Evolutionary conservation across 1,140 invertebrate species (phyloP), one percentile per base, ranked within the genome.

Genomic region (Drosophila teissieri): DNA sequence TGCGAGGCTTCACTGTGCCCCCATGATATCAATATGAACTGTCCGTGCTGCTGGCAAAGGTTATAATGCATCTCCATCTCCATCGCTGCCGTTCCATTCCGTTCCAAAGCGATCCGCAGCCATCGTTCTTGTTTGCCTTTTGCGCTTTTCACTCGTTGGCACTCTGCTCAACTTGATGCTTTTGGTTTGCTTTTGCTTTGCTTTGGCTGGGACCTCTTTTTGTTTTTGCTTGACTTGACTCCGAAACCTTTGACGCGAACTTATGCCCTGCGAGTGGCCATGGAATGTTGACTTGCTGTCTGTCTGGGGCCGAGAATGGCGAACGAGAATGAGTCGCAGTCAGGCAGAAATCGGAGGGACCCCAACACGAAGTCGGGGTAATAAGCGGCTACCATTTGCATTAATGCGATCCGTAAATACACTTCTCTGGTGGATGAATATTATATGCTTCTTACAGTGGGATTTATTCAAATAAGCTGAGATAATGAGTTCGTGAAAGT

Each of bases 221-320:
- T 54, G 24, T 67, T 65, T 53, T 61, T 61, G 51, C 74, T 39
- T 64, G 67, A 58, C 73, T 80, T 70, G 68, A 70, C 77, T 75
- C 70, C 15, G 77, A 89, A 88, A 88, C 84, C 84, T 89, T 89
- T 89, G 85, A 89, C 84, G 84, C 85, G 84, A 89, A 89, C 84
- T 90, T 89, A 85, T 89, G 84, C 84, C 84, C 84, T 90, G 83
- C 84, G 70, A 89, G 78, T 88, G 84, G 83, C 83, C 84, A 88
- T 88, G 84, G 85, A 89, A 89, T 89, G 84, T 80, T 88, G 80
- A 83, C 80, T 83, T 75, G 83, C 73, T 77, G 73, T 63, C 73
- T 69, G 72, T 65, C 81, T 77, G 74, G 44, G 44, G 75, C 78
- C 69, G 77, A 72, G 80, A 83, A 78, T 63, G 70, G 77, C 75